A percentile compares a stretch with the other conserved stretches of the same genome.
Conservation (phyloP, 2,113 vertebrate species). For the Hypocryptadius cinnamomeus region DNA sequence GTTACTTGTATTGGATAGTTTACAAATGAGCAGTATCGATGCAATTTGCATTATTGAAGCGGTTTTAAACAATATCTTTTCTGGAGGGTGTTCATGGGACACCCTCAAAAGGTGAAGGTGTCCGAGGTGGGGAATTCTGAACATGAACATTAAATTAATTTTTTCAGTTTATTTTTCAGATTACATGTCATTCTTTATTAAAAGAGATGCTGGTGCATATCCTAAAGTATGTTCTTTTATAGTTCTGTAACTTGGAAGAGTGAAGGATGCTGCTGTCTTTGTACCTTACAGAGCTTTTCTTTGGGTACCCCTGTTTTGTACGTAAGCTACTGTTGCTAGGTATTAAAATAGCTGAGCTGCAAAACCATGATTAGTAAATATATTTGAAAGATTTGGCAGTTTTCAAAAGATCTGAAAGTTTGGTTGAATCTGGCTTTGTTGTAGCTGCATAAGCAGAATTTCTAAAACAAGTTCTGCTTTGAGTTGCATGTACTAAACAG, state of each 20-base stretch:
- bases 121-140: slow-evolving; percentile 68
- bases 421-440: slow-evolving; percentile 45
- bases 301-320: slow-evolving; percentile 64
- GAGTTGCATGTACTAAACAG: slow-evolving; percentile 40
- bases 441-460: slow-evolving; percentile 60
- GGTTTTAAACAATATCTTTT: slow-evolving; percentile 12
- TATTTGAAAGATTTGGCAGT: slow-evolving; percentile 51
- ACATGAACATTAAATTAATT: slow-evolving; percentile 77
- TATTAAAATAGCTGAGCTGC: slow-evolving; percentile 47
- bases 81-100: slow-evolving; percentile 69
- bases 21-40: slow-evolving; percentile 42
- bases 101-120: slow-evolving; percentile 58
- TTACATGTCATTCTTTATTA: slow-evolving; percentile 81
- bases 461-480: slow-evolving; percentile 57
- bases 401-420: slow-evolving; percentile 54
- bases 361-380: slow-evolving; percentile 59
- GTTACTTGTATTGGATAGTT: slow-evolving; percentile 37
- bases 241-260: slow-evolving; percentile 77
- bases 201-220: slow-evolving; percentile 78
- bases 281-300: slow-evolving; percentile 69
- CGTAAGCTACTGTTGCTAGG: slow-evolving; percentile 41
- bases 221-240: slow-evolving; percentile 76
- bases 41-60: slow-evolving; percentile 39
- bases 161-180: slow-evolving; percentile 85
- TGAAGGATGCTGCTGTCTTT: slow-evolving; percentile 74